Base-by-base conservation (phyloP, 2,888 invertebrate genomes). In the Sinelater perroti region DNA sequence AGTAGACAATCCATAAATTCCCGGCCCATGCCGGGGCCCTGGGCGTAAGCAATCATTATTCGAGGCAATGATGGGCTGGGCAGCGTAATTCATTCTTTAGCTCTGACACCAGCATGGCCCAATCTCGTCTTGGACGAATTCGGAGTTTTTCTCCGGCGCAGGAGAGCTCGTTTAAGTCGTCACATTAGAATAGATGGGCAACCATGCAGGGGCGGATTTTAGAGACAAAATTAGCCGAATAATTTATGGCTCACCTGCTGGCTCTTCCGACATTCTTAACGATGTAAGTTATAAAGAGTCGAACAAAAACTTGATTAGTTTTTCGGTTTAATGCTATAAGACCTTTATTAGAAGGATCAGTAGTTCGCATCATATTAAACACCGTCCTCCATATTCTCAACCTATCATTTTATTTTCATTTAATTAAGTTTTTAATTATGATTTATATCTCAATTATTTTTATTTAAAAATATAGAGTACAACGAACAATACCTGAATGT, bases 41-140 rank as follows among this genome's bases (percentile, higher is more conserved):
- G 42, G 52, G 52, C 52, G 52, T 44, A 52, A 47, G 52, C 31
- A 52, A 52, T 52, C 52, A 52, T 51, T 51, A 51, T 52, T 50
- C 35, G 40, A 52, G 44, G 52, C 20, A 40, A 52, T 52, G 44
- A 52, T 52, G 52, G 52, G 52, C 42, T 52, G 52, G 52, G 52
- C 44, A 42, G 28, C 33, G 38, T 50, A 50, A 50, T 14, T 50
- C 50, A 50, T 50, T 50, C 50, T 36, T 50, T 50, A 38, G 18
- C 16, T 26, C 35, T 24, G 35, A 35, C 47, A 47, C 35, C 24
- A 30, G 11, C 26, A 44, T 28, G 30, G 18, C 44, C 8, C 17
- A 24, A 28, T 28, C 18, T 44, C 28, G 16, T 30, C 44, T 44
- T 44, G 28, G 14, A 16, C 44, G 16, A 14, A 44, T 44, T 44